A percentile compares a stretch with the other conserved stretches of the same genome.
phyloP scores from a whole-genome alignment of 2,797 vertebrate genomes.

The Myoxocephalus aenaeus region DNA sequence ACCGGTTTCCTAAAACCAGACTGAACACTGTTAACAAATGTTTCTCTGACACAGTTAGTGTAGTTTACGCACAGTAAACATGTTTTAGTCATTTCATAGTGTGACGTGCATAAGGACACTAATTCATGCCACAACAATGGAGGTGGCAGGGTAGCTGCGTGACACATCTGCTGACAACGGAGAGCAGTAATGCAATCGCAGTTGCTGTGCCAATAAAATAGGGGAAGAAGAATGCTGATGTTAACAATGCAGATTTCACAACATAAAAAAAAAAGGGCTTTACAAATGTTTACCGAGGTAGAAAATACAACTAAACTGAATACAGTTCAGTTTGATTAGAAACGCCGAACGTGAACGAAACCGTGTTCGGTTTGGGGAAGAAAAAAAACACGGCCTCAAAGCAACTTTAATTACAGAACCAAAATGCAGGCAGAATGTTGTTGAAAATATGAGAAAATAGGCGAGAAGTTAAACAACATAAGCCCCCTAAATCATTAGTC shows the following conservation, averaged over 20 bases:
- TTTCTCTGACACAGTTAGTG: constrained; percentile 16
- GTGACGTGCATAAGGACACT: not conserved
- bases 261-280: constrained; percentile 17
- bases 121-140: not conserved
- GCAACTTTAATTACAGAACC: not conserved
- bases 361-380: not conserved
- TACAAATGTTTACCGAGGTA: constrained; percentile 12
- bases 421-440: not conserved
- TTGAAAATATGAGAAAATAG: not conserved
- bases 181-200: constrained; percentile 7
- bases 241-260: constrained; percentile 13
- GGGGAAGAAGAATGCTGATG: not conserved
- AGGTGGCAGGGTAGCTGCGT: not conserved
- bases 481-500: constrained; percentile 1
- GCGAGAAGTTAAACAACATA: not conserved
- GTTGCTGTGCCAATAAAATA: constrained; percentile 12
- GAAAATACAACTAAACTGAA: constrained; percentile 5
- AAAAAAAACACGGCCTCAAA: not conserved
- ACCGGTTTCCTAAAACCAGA: not conserved
- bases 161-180: constrained; percentile 27
- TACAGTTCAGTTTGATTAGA: constrained; percentile 25
- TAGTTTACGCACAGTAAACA: not conserved
- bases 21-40: constrained; percentile 2
- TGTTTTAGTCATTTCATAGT: not conserved
- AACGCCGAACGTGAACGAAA: constrained; percentile 1